Base-by-base conservation (phyloP, 2,888 invertebrate species). In the Petrophora chlorosata region DNA sequence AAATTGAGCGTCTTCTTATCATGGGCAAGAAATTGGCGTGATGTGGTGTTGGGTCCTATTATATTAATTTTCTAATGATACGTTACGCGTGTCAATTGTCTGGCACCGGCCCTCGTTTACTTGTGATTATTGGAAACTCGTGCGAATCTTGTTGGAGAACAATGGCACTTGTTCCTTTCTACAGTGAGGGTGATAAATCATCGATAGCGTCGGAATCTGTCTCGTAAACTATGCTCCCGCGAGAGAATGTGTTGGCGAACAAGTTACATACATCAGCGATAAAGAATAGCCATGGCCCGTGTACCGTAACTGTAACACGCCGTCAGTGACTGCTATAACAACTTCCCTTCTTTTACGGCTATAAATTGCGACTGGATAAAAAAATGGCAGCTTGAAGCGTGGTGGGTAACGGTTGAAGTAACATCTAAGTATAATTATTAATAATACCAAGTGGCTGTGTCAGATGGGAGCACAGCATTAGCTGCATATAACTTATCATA, bases 271-370 rank as follows among this genome's bases (percentile, higher is more conserved):
- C 73, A 73, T 73, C 73, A 59, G 68, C 43, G 44, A 45, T 60
- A 63, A 65, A 66, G 66, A 67, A 64, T 63, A 69, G 66, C 67
- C 57, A 60, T 61, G 53, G 55, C 26, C 70, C 66, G 49, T 58
- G 68, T 70, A 74, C 66, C 77, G 76, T 76, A 71, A 78, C 74
- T 59, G 70, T 61, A 59, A 59, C 66, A 61, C 61, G 47, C 52
- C 58, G 62, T 53, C 63, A 63, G 59, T 64, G 67, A 57, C 60
- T 65, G 58, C 58, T 51, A 57, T 73, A 76, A 79, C 65, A 34
- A 73, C 79, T 78, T 74, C 74, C 73, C 73, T 63, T 63, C 56
- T 53, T 40, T 53, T 39, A 52, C 50, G 16, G 61, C 59, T 57
- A 53, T 46, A 53, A 23, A 34, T 39, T 36, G 40, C 46, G 32